phyloP scores from a whole-genome alignment of 2,888 invertebrate genomes.

The Leptopilina syphax region DNA sequence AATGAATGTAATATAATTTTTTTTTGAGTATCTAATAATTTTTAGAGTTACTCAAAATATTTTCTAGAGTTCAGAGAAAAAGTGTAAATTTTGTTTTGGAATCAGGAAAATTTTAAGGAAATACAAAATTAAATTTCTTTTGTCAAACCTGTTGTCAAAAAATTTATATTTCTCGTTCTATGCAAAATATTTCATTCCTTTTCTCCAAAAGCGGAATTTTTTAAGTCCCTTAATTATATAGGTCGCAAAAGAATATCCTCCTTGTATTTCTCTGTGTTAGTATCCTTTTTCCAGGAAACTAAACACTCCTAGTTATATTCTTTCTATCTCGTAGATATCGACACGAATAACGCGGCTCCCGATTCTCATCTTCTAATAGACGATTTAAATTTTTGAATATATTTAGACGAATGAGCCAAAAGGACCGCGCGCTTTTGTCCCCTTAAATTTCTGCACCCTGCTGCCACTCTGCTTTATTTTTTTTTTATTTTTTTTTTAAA shows the following conservation, averaged over 20 bases:
- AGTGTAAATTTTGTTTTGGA: too few relatives aligned
- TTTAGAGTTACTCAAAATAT: too few relatives aligned
- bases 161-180: too few relatives aligned
- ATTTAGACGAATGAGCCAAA: conserved; percentile 57
- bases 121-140: too few relatives aligned
- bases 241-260: conserved; percentile 8
- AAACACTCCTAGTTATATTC: conserved; percentile 43
- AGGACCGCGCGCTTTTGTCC: conserved; percentile 44
- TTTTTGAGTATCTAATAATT: too few relatives aligned
- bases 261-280: too few relatives aligned
- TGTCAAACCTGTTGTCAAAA: too few relatives aligned
- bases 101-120: too few relatives aligned
- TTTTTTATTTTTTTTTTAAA: conserved; percentile 42
- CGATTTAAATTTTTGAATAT: conserved; percentile 73
- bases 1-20: too few relatives aligned
- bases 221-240: background rate
- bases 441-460: conserved; percentile 43
- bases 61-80: too few relatives aligned
- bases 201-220: background rate
- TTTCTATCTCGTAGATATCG: conserved; percentile 55
- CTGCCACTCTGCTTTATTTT: conserved; percentile 43
- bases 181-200: too few relatives aligned
- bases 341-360: conserved; percentile 59
- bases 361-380: conserved; percentile 66
- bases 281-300: conserved; percentile 18